Evolutionary conservation across 2,888 invertebrate genomes (phyloP).

Genomic region (Diaprepes abbreviatus): DNA sequence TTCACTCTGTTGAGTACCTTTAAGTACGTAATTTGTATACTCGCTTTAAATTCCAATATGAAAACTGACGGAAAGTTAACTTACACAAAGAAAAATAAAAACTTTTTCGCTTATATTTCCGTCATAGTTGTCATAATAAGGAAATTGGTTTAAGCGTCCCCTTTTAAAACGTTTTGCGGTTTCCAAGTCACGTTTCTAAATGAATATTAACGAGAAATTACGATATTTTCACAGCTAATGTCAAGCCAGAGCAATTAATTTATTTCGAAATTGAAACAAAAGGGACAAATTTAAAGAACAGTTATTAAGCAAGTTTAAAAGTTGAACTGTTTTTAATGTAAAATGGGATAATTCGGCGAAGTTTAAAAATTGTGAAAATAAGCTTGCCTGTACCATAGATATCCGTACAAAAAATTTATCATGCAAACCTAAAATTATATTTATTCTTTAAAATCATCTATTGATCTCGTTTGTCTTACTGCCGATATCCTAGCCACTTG

Average conservation of each 20-base stretch:
- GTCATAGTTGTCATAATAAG: slow-evolving; percentile 45
- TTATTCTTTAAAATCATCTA: too few species aligned
- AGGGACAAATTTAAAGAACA: slow-evolving; percentile 15
- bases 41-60: not conserved
- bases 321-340: not conserved
- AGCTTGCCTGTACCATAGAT: too few species aligned
- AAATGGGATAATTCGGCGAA: too few species aligned
- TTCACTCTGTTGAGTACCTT: too few species aligned
- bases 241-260: slow-evolving; percentile 34
- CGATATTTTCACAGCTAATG: slow-evolving; percentile 46
- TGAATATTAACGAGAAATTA: slow-evolving; percentile 58
- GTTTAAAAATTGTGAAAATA: too few species aligned
- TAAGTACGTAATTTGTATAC: too few species aligned
- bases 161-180: slow-evolving; percentile 52
- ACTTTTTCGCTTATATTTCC: slow-evolving; percentile 40
- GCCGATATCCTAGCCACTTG: too few species aligned
- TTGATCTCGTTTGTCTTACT: too few species aligned
- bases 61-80: slow-evolving; percentile 4
- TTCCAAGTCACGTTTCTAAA: slow-evolving; percentile 55
- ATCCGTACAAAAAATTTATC: too few species aligned
- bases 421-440: too few species aligned
- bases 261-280: slow-evolving; percentile 34
- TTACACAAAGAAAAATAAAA: slow-evolving; percentile 24
- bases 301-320: slow-evolving; percentile 10
- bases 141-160: slow-evolving; percentile 41